Evolutionary conservation across 2,113 vertebrate species (phyloP).

Genomic region (Nothocercus nigrocapillus): DNA sequence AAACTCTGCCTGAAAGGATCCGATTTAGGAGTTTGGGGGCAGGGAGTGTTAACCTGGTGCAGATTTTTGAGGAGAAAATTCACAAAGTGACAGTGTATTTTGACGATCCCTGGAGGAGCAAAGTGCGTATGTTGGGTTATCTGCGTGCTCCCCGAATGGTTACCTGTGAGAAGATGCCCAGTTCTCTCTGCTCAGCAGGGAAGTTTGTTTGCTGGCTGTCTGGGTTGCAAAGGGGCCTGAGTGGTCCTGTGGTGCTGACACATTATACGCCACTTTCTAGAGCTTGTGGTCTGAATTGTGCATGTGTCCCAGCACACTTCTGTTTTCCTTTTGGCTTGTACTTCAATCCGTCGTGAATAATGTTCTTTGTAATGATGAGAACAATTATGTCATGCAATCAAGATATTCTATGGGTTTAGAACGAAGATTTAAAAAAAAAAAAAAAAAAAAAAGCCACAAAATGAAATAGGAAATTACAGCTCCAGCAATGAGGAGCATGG

Average conservation of each 20-base stretch:
- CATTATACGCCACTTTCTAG: not conserved
- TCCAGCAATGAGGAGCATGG: not conserved
- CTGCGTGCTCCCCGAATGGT: not conserved
- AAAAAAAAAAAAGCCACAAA: not conserved
- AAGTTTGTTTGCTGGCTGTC: not conserved
- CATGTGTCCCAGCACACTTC: not conserved
- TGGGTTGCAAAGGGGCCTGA: not conserved
- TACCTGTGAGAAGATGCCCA: not conserved
- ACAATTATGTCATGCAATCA: not conserved
- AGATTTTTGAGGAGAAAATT: not conserved
- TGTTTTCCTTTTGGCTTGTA: not conserved
- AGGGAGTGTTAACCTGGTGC: not conserved
- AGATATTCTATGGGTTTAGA: not conserved
- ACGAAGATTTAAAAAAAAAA: not conserved
- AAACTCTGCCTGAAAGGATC: not conserved
- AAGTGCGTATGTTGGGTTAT: not conserved
- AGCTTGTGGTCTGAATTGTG: not conserved
- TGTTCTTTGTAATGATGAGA: not conserved
- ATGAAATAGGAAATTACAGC: not conserved
- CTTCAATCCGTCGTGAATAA: not conserved
- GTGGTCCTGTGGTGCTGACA: not conserved
- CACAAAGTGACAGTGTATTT: rapidly evolving
- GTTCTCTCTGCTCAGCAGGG: not conserved
- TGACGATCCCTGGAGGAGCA: not conserved
- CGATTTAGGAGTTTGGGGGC: not conserved